A percentile compares a stretch with the other conserved stretches of the same genome.
Evolutionary conservation across 2,797 vertebrate species (phyloP).

Genomic region (Oreochromis grahami): DNA sequence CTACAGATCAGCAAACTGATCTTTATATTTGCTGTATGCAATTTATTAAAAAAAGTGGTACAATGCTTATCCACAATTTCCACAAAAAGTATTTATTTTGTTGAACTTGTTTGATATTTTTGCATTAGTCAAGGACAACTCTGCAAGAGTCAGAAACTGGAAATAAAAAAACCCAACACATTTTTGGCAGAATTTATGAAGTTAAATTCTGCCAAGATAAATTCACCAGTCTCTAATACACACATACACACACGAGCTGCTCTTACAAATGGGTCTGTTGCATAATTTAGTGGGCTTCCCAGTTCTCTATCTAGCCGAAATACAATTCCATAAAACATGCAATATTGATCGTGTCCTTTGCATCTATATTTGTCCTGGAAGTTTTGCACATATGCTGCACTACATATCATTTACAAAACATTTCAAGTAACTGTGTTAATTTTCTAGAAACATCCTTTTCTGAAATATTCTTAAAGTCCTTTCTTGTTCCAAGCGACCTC

Average conservation of each 20-base stretch:
- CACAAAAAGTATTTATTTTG: neutral
- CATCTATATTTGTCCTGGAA: constrained; percentile 38
- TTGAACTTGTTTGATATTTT: neutral
- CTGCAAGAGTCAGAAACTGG: neutral
- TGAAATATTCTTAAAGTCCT: neutral
- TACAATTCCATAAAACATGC: constrained; percentile 71
- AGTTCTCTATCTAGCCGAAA: constrained; percentile 72
- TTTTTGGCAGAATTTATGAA: neutral
- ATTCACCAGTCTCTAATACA: neutral
- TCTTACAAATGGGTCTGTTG: constrained; percentile 72
- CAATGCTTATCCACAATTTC: neutral
- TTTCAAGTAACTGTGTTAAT: neutral
- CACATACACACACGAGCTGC: constrained; percentile 18
- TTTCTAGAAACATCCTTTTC: neutral
- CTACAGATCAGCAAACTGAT: neutral
- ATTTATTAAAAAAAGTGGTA: neutral
- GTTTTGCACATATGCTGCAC: neutral
- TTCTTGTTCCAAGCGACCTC: neutral
- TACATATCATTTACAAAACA: neutral
- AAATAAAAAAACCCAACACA: neutral
- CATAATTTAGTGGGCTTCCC: constrained; percentile 77
- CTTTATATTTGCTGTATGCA: neutral
- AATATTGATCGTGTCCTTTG: constrained; percentile 63
- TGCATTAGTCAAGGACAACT: neutral
- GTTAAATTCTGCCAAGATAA: neutral